Base-by-base conservation (phyloP, 2,113 vertebrate species). In the Pterophyllum scalare region DNA sequence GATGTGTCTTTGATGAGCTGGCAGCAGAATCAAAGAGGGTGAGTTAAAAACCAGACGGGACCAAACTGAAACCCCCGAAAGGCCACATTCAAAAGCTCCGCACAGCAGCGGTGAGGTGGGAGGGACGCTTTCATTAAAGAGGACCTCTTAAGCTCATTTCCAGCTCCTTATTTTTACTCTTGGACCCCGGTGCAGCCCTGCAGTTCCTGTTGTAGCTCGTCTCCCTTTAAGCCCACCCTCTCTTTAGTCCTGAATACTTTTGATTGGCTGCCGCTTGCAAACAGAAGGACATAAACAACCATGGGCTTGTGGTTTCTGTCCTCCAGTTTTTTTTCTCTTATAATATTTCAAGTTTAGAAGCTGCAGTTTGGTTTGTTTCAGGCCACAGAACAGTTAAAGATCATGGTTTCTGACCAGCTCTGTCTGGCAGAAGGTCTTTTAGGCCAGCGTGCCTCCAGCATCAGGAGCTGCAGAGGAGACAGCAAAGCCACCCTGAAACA, bases 241-340 rank as follows among this genome's bases (percentile, higher is more conserved):
- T 33, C 67, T n/a, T 54, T n/a, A 72, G 67, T 54, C 26, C 46
- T 9, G 26, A n/a, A 33, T 54, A n/a, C 46, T 33, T n/a, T 0
- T 54, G 46, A 54, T 54, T n/a, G 67, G 26, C 6, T 54, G 17
- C 46, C 1, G 6, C 17, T 72, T 17, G 9, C 26, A 72, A 72
- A n/a, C 65, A 52, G 24, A 49, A 61, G 33, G n/a, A 8, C 26
- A 72, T 54, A 54, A n/a, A 14, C 46, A 54, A 14, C 26, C 26
- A 9, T 6, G 0, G 33, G 14, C 0, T 52, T 49, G 58, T 0
- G 35, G 31, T 33, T 59, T 22, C 12, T 31, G 46, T 14, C 31
- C 26, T n/a, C 46, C 43, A 54, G 6, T 52, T 49, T 0, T 0
- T 3, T 70, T 28, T 49, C 24, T 49, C 24, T 70, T 70, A 43